These are phyloP conservation scores for Trypoxylon attenuatum DNA, from an alignment of 2,888 invertebrate genomes.

Conservation along the genomic window DNA sequence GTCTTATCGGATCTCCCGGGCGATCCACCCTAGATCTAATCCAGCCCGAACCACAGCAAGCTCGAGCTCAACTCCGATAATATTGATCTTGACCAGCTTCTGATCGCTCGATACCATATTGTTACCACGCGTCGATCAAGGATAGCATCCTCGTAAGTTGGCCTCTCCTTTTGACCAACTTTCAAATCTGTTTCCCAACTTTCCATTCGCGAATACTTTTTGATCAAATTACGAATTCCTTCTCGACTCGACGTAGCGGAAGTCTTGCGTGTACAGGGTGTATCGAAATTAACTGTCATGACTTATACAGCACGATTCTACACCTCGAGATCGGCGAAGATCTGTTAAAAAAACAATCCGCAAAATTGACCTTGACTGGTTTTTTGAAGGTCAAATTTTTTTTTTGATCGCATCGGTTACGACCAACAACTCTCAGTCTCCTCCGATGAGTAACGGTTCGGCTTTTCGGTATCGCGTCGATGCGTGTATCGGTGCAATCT, in stretches of 20 bases:
- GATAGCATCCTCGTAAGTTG: neutral
- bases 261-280: neutral
- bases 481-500: no score
- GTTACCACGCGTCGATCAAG: neutral
- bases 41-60: slow-evolving; percentile 4
- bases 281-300: neutral
- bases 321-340: no score
- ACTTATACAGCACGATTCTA: no score
- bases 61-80: neutral
- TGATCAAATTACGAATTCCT: slow-evolving; percentile 3
- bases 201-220: neutral
- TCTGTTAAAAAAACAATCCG: no score
- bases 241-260: neutral
- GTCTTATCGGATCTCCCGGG: slow-evolving; percentile 13
- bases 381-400: no score
- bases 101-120: neutral
- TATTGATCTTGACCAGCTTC: neutral
- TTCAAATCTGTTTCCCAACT: no score
- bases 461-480: no score
- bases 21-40: neutral
- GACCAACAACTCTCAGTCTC: neutral
- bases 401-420: no score
- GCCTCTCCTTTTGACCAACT: neutral
- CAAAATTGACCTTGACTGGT: no score
- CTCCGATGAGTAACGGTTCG: no score